These are phyloP conservation scores for Zaprionus capensis DNA, from an alignment of 1,140 invertebrate genomes.

Conservation along the genomic window DNA sequence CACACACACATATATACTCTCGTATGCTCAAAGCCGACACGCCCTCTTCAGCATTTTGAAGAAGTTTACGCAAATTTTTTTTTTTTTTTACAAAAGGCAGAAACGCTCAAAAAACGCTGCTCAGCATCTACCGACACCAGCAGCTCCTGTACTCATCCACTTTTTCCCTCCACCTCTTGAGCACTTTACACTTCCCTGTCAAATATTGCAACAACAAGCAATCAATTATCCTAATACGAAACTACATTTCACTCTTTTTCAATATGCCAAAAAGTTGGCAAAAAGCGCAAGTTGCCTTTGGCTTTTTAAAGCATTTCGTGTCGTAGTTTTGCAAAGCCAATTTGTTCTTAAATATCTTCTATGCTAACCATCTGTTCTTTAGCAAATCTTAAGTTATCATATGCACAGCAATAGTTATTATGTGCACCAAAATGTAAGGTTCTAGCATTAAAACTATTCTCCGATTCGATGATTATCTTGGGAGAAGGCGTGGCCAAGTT, in stretches of 20 bases:
- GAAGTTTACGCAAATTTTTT: slow-evolving; percentile 19
- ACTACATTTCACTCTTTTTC: slow-evolving; percentile 2
- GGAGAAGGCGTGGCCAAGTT: too few relatives aligned
- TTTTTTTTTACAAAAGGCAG: slow-evolving; percentile 18
- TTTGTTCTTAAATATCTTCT: neutral
- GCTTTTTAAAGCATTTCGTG: neutral
- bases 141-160: neutral
- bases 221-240: slow-evolving; percentile 12
- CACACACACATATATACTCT: slow-evolving; percentile 7
- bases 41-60: slow-evolving; percentile 9
- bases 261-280: neutral
- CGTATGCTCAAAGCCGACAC: slow-evolving; percentile 1
- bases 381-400: too few relatives aligned
- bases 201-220: slow-evolving; percentile 4
- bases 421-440: too few relatives aligned
- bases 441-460: too few relatives aligned
- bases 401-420: too few relatives aligned
- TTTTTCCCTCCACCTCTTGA: neutral
- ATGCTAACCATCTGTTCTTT: too few relatives aligned
- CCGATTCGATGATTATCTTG: too few relatives aligned
- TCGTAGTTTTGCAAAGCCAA: neutral
- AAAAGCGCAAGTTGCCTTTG: neutral
- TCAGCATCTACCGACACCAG: neutral
- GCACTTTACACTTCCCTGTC: neutral
- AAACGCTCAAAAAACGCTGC: neutral